Base-by-base conservation (phyloP, 2,888 invertebrate species). In the Danaus chrysippus region DNA sequence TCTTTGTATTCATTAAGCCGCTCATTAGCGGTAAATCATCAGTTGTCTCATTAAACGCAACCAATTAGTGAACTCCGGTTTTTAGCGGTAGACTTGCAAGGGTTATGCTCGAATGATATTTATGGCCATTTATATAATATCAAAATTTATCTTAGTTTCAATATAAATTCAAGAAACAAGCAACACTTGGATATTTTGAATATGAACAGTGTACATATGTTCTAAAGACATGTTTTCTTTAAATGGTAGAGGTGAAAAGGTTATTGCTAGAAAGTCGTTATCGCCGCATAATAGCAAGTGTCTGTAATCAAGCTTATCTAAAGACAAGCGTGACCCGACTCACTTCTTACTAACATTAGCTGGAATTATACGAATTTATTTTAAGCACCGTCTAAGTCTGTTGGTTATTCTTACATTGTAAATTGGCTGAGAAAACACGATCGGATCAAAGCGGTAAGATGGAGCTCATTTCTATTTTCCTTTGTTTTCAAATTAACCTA, bases 1-100 rank as follows among this genome's bases (percentile, higher is more conserved):
- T 72, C 73, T 75, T 72, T 66, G 60, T 54, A 58, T 58, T 57
- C 74, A 74, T 74, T 76, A 74, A 78, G 67, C 69, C 71, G 73
- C 82, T 84, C 86, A 84, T 86, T 86, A 86, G 80, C 69, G 77
- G 69, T 71, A 79, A 83, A 83, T 84, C 84, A 86, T 84, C 84
- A 81, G 79, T 75, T 82, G 83, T 83, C 86, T 87, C 86, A 83
- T 87, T 86, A 86, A 80, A 79, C 65, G 73, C 71, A 72, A 81
- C 86, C 85, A 86, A 86, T 86, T 87, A 86, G 82, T 73, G 77
- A 71, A 74, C 76, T 71, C 73, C 70, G 67, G 71, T 70, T 56
- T 62, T 56, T 55, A 58, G 54, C 58, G 53, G 56, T 55, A 46
- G 15, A 34, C 52, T 58, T 42, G 54, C 64, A 67, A 54, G 58